Base-by-base conservation (phyloP, 1,140 invertebrate species). In the Centruroides vittatus region DNA sequence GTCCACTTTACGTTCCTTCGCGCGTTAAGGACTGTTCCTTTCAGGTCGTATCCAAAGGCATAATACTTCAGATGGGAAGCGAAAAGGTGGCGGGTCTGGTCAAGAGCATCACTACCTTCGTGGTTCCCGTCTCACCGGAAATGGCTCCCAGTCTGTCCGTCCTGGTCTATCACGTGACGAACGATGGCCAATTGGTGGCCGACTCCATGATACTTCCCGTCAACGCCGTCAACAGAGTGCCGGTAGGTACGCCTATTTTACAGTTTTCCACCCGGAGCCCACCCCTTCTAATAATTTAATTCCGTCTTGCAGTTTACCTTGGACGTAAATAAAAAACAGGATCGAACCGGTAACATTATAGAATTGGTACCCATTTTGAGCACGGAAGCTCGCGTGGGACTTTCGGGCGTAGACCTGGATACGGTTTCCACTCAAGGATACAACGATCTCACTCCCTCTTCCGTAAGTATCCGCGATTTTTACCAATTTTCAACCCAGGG, bases 141-240 rank as follows among this genome's bases (percentile, higher is more conserved):
- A 84, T 84, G 82, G 75, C 80, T 8, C 82, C 82, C 0, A 77
- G 73, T 3, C 81, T 81, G 65, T 73, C 74, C 23, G 70, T 84
- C 3, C 65, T 83, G 4, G 80, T 81, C 4, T 82, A 80, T 64
- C 74, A 75, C 63, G 67, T 81, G 1, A 69, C 74, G 48, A 67
- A 69, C 6, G 67, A 69, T 36, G 75, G 77, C 47, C 74, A 80
- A 64, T 70, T 84, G 4, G 69, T 83, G 3, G 69, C 78, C 4
- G 82, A 84, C 67, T 74, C 73, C 49, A 67, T 81, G 7, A 80
- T 75, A 57, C 73, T 83, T 56, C 81, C 81, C 57, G 77, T 84
- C 7, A 73, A 79, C 60, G 74, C 75, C 47, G 78, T 80, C 36
- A 72, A 72, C 50, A 68, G 70, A 52, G 74, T 75, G 62, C 72